Conservation (phyloP, 2,113 vertebrate species). For the Proteles cristata region DNA sequence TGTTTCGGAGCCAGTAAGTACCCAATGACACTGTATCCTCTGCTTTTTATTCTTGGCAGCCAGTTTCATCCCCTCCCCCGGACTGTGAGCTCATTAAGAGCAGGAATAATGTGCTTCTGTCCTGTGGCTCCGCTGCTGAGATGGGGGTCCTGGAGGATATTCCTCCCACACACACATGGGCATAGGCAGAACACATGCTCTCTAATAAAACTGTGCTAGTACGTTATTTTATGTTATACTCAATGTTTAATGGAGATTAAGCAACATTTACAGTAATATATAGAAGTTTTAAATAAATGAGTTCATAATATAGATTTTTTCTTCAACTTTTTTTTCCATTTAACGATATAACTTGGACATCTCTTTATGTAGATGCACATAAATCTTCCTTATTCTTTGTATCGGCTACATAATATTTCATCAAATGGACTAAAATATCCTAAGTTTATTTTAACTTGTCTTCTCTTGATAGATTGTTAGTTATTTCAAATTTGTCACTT, state of each 20-base stretch:
- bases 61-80: neutral
- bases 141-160: rapidly evolving
- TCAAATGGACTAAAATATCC: neutral
- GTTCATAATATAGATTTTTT: neutral
- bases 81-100: neutral
- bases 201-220: neutral
- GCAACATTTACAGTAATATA: neutral
- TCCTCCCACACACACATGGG: neutral
- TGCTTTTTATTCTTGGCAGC: neutral
- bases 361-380: neutral
- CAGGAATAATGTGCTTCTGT: neutral
- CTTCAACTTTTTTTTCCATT: neutral
- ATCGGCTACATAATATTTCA: neutral
- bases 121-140: rapidly evolving
- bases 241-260: neutral
- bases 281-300: neutral
- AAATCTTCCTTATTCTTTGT: neutral
- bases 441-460: neutral
- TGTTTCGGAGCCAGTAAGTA: neutral
- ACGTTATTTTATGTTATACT: neutral
- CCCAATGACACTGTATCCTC: neutral
- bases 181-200: neutral
- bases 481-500: neutral
- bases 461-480: neutral
- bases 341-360: neutral